A percentile compares a stretch with the other conserved stretches of the same genome.
Evolutionary conservation across 2,888 invertebrate genomes (phyloP).

Genomic region (Geotrupes spiniger): DNA sequence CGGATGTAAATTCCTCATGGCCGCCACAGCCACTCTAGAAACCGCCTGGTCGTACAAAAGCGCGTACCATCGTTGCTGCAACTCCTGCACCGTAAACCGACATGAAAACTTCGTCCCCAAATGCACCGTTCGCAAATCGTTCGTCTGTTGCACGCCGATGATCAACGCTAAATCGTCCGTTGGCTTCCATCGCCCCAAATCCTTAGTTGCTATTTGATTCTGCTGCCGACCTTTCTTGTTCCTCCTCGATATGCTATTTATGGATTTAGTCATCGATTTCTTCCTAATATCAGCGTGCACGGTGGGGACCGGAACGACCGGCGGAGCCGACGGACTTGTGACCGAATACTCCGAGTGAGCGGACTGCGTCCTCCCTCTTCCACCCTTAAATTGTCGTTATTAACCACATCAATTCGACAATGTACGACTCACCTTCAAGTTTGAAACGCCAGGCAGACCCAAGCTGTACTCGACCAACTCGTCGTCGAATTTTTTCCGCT

Average conservation of each 20-base stretch:
- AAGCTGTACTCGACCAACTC: slow-evolving; percentile 92
- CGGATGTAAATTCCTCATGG: slow-evolving; percentile 91
- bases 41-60: slow-evolving; percentile 93
- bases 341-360: slow-evolving; percentile 44
- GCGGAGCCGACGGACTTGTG: slow-evolving; percentile 41
- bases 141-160: slow-evolving; percentile 86
- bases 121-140: slow-evolving; percentile 78
- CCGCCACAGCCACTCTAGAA: slow-evolving; percentile 85
- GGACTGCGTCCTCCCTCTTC: slow-evolving; percentile 48
- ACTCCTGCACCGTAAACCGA: slow-evolving; percentile 87
- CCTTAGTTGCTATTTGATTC: slow-evolving; percentile 73
- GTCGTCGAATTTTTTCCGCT: slow-evolving; percentile 94
- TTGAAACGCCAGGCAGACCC: slow-evolving; percentile 58
- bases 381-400: slow-evolving; percentile 35
- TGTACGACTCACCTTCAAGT: slow-evolving; percentile 47
- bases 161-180: slow-evolving; percentile 94
- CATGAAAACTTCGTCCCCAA: slow-evolving; percentile 94
- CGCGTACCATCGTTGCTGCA: slow-evolving; percentile 95
- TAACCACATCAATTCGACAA: too few relatives aligned
- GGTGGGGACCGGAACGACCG: slow-evolving; percentile 41
- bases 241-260: slow-evolving; percentile 50
- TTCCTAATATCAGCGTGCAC: slow-evolving; percentile 42
- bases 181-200: slow-evolving; percentile 94
- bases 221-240: slow-evolving; percentile 63
- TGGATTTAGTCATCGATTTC: slow-evolving; percentile 48